Conservation (phyloP, 1,140 invertebrate species). For the Solenopsis invicta region DNA sequence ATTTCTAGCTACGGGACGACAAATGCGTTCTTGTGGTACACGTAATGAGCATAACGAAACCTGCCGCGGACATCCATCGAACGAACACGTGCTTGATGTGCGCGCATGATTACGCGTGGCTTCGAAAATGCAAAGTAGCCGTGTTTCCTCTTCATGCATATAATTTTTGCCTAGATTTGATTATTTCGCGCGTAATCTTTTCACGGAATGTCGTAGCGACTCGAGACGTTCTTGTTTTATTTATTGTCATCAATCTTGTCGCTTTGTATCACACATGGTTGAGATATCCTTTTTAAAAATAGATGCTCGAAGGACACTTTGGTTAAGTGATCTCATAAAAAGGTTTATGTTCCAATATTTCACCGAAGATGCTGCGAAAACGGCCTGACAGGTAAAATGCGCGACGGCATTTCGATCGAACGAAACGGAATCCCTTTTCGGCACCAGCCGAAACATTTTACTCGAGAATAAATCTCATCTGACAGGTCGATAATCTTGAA, state of each 20-base stretch:
- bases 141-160: background rate
- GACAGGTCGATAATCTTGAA: slow-evolving; percentile 8
- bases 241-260: slow-evolving; percentile 31
- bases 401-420: slow-evolving; percentile 28
- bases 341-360: slow-evolving; percentile 56
- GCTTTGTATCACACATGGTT: background rate
- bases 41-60: slow-evolving; percentile 43
- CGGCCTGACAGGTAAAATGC: slow-evolving; percentile 41
- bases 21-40: slow-evolving; percentile 40
- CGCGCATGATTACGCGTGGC: slow-evolving; percentile 5
- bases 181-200: background rate
- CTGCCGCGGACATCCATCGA: slow-evolving; percentile 7
- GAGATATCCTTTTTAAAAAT: slow-evolving; percentile 44
- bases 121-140: background rate
- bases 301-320: slow-evolving; percentile 39
- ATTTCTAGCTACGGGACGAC: slow-evolving; percentile 36
- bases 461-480: slow-evolving; percentile 32
- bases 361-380: slow-evolving; percentile 45
- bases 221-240: background rate
- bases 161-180: background rate
- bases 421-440: slow-evolving; percentile 33
- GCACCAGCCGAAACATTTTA: slow-evolving; percentile 13
- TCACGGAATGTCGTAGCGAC: background rate
- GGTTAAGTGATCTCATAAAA: slow-evolving; percentile 54
- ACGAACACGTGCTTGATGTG: slow-evolving; percentile 30